These are phyloP conservation scores for Acanthoscelides obtectus DNA, from an alignment of 2,888 invertebrate genomes.

Conservation along the genomic window DNA sequence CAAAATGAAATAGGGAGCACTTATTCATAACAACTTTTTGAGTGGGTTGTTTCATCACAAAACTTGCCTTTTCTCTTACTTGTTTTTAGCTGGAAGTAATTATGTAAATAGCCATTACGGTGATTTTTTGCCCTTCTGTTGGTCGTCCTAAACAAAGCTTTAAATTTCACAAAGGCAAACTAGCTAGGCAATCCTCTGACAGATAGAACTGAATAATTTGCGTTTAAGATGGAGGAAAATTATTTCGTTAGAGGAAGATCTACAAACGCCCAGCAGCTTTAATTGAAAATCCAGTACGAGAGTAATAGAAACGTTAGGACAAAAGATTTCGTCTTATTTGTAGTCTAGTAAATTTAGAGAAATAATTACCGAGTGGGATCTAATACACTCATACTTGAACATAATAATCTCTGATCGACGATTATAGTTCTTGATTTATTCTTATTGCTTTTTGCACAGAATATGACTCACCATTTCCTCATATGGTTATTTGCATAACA, in stretches of 20 bases:
- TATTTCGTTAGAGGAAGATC: background rate
- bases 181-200: background rate
- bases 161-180: background rate
- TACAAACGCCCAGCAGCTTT: background rate
- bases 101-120: background rate
- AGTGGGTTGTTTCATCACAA: no score
- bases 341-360: no score
- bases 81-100: background rate
- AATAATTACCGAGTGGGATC: no score
- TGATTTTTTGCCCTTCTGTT: background rate
- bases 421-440: no score
- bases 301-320: background rate
- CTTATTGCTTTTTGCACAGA: no score
- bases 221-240: background rate
- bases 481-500: no score
- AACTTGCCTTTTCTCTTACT: no score
- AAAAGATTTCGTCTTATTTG: background rate
- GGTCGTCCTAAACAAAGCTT: background rate
- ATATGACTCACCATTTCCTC: no score
- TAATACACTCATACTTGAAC: no score
- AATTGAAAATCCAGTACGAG: background rate
- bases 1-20: no score
- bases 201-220: background rate
- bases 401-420: no score
- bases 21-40: no score